Percentiles rank a stretch among this genome's conserved stretches.
Conservation (phyloP, 2,888 invertebrate genomes). For the Apocheima hispidaria region DNA sequence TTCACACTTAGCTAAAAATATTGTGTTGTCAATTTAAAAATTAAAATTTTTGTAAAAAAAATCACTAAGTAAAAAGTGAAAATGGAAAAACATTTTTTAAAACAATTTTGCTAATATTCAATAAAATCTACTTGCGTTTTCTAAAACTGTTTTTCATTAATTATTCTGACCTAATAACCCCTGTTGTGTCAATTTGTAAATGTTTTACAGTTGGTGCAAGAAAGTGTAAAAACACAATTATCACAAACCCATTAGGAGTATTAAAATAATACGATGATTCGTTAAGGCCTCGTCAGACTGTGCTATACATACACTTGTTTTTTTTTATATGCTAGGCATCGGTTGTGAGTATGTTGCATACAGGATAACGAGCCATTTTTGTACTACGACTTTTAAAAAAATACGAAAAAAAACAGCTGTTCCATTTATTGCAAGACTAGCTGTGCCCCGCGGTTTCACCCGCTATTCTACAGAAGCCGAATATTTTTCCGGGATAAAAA, state of each 20-base stretch:
- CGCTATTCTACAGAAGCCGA: too few relatives aligned
- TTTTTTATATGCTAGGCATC: too few relatives aligned
- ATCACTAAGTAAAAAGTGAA: too few relatives aligned
- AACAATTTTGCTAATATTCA: constrained; percentile 15
- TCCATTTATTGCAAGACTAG: too few relatives aligned
- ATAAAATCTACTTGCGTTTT: constrained; percentile 28
- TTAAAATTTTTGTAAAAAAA: neutral
- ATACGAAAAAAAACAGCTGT: too few relatives aligned
- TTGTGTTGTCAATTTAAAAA: neutral
- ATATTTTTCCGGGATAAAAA: too few relatives aligned
- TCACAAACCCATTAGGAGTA: constrained; percentile 5
- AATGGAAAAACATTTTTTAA: neutral
- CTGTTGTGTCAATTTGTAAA: constrained; percentile 2
- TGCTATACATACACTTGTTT: neutral
- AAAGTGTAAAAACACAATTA: constrained; percentile 5
- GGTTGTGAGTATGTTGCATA: too few relatives aligned
- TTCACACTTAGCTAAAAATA: neutral
- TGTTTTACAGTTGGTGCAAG: neutral
- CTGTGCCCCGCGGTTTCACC: too few relatives aligned
- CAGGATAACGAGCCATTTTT: too few relatives aligned
- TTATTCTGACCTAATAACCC: neutral
- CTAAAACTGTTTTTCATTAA: constrained; percentile 12
- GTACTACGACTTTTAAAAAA: too few relatives aligned
- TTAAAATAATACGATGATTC: neutral
- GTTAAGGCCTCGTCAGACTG: neutral